Evolutionary conservation across 2,113 vertebrate genomes (phyloP).

Genomic region (Electrona antarctica): DNA sequence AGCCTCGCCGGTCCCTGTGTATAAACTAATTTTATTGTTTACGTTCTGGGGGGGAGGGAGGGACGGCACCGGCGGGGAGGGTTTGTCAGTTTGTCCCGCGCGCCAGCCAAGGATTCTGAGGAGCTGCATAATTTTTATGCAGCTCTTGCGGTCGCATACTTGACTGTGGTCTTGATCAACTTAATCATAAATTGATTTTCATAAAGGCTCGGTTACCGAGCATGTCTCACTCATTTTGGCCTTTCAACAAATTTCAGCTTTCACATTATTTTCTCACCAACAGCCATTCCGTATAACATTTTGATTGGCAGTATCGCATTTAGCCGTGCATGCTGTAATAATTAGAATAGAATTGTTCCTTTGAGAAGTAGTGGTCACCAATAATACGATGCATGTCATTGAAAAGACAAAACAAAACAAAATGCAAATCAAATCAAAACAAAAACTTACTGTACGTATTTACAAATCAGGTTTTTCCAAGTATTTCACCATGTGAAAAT

Average conservation of each 20-base stretch:
- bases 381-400: not conserved
- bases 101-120: conserved; percentile 19
- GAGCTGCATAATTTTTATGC: not conserved
- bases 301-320: not conserved
- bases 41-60: conserved; percentile 23
- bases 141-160: conserved; percentile 36
- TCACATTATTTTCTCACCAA: not conserved
- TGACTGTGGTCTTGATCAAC: conserved; percentile 26
- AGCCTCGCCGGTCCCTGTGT: conserved; percentile 15
- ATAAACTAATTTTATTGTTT: conserved; percentile 30
- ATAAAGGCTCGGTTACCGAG: not conserved
- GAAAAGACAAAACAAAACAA: too few relatives aligned
- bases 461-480: too few relatives aligned
- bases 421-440: not conserved
- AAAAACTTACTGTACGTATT: not conserved
- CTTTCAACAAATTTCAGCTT: not conserved
- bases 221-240: not conserved
- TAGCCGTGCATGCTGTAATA: not conserved
- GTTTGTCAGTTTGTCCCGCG: not conserved
- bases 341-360: conserved; percentile 9
- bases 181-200: conserved; percentile 1
- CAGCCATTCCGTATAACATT: not conserved
- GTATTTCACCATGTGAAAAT: too few relatives aligned
- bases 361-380: not conserved
- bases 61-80: conserved; percentile 5